phyloP scores from a whole-genome alignment of 2,797 vertebrate genomes.

The Manis javanica region DNA sequence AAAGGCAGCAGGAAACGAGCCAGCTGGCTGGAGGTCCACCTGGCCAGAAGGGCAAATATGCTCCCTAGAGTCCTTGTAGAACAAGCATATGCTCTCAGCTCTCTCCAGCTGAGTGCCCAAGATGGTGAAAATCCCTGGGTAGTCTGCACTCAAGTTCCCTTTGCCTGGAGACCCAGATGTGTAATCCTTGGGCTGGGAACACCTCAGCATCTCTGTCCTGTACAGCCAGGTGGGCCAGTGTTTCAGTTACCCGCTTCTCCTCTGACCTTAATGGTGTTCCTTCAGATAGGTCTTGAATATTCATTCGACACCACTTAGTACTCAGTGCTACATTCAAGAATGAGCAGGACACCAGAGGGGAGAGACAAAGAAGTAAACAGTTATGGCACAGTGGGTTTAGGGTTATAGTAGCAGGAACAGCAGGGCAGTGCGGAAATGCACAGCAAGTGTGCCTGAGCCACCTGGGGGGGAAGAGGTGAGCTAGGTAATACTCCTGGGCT shows the following conservation, averaged over 20 bases:
- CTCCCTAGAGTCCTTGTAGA: neutral
- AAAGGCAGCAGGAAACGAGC: slow-evolving; percentile 21
- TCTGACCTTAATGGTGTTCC: neutral
- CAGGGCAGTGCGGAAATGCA: neutral
- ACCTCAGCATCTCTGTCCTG: neutral
- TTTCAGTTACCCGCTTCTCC: neutral
- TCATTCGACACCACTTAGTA: neutral
- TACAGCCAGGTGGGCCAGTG: too few species aligned
- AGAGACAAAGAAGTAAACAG: neutral
- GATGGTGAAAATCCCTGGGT: neutral
- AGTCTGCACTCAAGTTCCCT: neutral
- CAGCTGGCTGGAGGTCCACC: neutral
- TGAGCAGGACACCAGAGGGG: neutral
- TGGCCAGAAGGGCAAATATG: neutral
- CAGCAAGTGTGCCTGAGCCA: neutral
- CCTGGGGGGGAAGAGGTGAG: neutral
- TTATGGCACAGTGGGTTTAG: too few species aligned
- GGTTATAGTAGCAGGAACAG: neutral
- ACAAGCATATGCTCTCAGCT: neutral
- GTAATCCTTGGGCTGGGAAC: neutral
- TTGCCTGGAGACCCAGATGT: neutral
- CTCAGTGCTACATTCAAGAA: neutral
- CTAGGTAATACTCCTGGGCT: neutral
- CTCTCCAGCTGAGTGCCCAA: neutral
- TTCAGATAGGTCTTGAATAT: neutral